Base-by-base conservation (phyloP, 2,113 vertebrate species). In the Coregonus clupeaformis region DNA sequence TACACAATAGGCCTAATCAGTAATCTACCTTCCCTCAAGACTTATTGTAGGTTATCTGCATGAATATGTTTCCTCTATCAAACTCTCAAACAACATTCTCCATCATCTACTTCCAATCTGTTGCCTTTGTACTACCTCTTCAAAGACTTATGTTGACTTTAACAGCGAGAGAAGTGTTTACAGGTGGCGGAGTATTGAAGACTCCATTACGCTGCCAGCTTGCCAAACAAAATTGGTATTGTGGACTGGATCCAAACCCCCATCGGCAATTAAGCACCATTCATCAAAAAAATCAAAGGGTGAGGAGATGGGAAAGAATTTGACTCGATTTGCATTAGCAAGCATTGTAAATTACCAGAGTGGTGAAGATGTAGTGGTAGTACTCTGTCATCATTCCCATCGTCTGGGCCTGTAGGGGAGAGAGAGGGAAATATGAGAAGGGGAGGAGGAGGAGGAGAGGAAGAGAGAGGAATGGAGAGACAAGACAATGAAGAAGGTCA, bases 351-450 rank as follows among this genome's bases (percentile, higher is more conserved):
- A 22, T 98, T 98, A 99, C 98, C 98, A 99, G 94, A 70, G 97
- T 99, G 84, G 98, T 99, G 94, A 99, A 99, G 93, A 99, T 97
- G 92, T 98, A 98, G 95, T 99, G 97, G 94, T 99, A 99, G 88
- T 99, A 99, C 76, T 99, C 98, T 0, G 98, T 99, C 98, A 99
- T 98, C 98, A 99, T 99, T 83, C 98, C 98, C 97, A 99, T 99
- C 52, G 97, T 96, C 97, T 99, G 97, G 59, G 97, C 97, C 98
- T 99, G 89, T n/a, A 87, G 80, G 68, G 68, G 63, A 27, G 4
- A 59, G 42, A 74, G 45, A 55, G 13, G 64, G 59, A 49, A 2
- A 42, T 55, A 32, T 3, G 60, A 30, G n/a, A n/a, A n/a, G 59
- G 59, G 62, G 25, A 80, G 75, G 42, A 49, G 72, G 76, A 74